Evolutionary conservation across 2,888 invertebrate species (phyloP).

Genomic region (Mimachlamys varia): DNA sequence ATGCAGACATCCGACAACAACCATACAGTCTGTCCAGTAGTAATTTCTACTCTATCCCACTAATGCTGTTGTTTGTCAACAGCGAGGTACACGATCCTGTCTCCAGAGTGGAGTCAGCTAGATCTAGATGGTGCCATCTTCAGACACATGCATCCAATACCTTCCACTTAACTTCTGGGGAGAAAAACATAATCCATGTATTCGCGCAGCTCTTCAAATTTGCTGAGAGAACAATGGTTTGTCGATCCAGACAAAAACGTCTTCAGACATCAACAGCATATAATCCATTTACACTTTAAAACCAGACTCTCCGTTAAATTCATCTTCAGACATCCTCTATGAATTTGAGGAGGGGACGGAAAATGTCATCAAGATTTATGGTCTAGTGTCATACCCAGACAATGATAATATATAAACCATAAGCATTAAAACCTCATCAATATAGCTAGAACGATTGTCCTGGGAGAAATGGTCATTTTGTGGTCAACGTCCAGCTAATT

Average conservation of each 20-base stretch:
- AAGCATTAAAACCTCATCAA: slow-evolving; percentile 31
- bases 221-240: neutral
- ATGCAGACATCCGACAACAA: too few species aligned
- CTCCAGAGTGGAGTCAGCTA: neutral
- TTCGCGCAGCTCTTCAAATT: neutral
- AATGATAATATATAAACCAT: slow-evolving; percentile 12
- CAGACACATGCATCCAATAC: neutral
- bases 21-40: neutral
- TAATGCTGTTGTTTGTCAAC: neutral
- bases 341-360: neutral
- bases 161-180: neutral
- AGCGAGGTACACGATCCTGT: neutral
- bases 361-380: slow-evolving; percentile 3
- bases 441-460: neutral
- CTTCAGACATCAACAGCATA: neutral
- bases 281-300: neutral
- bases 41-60: neutral
- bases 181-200: slow-evolving; percentile 29
- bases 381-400: neutral
- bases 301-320: neutral
- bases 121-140: neutral
- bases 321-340: neutral
- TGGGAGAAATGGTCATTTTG: neutral
- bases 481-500: neutral
- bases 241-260: neutral